Base-by-base conservation (phyloP, 53 echinoderm and acorn worm species). In the Echinometra lucunter region DNA sequence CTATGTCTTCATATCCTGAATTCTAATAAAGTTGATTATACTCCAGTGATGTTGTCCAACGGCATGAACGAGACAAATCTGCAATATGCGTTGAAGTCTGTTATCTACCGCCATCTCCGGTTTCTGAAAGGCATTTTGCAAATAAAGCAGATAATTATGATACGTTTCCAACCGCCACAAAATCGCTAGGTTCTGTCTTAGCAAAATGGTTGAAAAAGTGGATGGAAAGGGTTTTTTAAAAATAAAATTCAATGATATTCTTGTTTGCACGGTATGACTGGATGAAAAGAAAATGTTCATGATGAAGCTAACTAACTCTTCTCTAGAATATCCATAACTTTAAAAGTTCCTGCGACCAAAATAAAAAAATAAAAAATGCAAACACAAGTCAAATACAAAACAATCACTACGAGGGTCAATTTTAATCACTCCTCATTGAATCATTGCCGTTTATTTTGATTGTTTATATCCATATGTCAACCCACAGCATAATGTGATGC, bases 21-120 rank as follows among this genome's bases (percentile, higher is more conserved):
- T n/a, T n/a, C n/a, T n/a, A n/a, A n/a, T n/a, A n/a, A n/a, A n/a
- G n/a, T n/a, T n/a, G n/a, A n/a, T n/a, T n/a, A n/a, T n/a, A n/a
- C n/a, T n/a, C n/a, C n/a, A n/a, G n/a, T n/a, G n/a, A n/a, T n/a
- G n/a, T n/a, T n/a, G n/a, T n/a, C n/a, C 9, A 6, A 47, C 15
- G 19, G 19, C 58, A 17, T n/a, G n/a, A n/a, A 19, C 63, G 63
- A 19, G 4, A 7, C 63, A 63, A 25, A 19, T 63, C 25, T 19
- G 25, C 25, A 25, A 63, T 3, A n/a, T 47, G 25, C 63, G 32
- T 69, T 69, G 69, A 9, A 69, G 10, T 69, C 11, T 34, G 21
- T 38, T 78, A 38, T 78, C 78, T 78, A 42, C 78, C 42, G 78
- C 78, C 78, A 78, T 78, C 78, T 78, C 38, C 40, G 78, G 18